Evolutionary conservation across 92 coral and sea anemone species (phyloP).

Genomic region (Galaxea fascicularis): DNA sequence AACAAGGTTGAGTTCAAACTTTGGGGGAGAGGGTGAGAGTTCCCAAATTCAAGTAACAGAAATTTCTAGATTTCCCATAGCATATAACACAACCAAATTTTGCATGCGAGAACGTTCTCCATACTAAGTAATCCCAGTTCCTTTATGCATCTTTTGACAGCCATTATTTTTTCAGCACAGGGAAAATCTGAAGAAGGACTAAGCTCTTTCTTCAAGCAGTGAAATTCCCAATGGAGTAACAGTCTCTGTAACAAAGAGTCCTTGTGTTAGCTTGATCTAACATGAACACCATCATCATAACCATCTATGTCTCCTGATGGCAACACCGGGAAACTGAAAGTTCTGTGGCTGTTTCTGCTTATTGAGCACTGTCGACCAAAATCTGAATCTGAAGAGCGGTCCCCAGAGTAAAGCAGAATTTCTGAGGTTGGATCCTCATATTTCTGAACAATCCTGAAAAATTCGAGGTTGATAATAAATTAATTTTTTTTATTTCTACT

Average conservation of each 20-base stretch:
- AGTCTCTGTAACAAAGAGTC: not conserved
- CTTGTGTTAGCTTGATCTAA: not conserved
- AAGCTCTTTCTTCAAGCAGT: too few relatives aligned
- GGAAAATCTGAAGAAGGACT: too few relatives aligned
- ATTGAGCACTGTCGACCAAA: conserved; percentile 31
- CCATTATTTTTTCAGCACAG: too few relatives aligned
- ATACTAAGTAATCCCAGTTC: too few relatives aligned
- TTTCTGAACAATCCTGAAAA: conserved; percentile 21
- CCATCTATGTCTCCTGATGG: not conserved
- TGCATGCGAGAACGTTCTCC: too few relatives aligned
- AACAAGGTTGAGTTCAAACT: too few relatives aligned
- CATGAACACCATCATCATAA: not conserved
- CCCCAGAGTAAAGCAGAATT: conserved; percentile 8
- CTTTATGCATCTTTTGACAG: too few relatives aligned
- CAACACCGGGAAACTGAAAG: not conserved
- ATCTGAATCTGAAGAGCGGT: conserved; percentile 14
- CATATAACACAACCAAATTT: too few relatives aligned
- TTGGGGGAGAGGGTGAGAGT: too few relatives aligned
- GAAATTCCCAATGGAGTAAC: not conserved
- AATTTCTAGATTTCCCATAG: too few relatives aligned
- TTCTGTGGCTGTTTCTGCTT: conserved; percentile 1
- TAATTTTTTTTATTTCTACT: not conserved
- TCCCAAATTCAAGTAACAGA: too few relatives aligned
- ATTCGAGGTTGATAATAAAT: not conserved
- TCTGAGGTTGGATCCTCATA: conserved; percentile 12